Evolutionary conservation across 2,113 vertebrate species (phyloP).

Genomic region (Corydoras maculifer): DNA sequence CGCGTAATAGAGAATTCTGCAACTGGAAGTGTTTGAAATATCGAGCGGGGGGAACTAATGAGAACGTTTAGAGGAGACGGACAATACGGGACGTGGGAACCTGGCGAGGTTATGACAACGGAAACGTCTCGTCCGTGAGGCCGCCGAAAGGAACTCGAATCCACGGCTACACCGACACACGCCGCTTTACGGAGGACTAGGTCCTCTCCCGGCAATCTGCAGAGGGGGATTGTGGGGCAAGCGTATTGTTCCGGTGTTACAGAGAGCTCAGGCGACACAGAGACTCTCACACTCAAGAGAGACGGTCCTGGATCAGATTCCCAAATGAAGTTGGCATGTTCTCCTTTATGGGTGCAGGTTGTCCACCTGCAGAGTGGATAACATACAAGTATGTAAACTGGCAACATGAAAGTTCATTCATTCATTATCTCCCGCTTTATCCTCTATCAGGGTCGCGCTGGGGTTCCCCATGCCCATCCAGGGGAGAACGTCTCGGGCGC

Average conservation of each 20-base stretch:
- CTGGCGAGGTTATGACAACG: slow-evolving; percentile 27
- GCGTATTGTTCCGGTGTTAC: neutral
- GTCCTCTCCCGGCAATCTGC: neutral
- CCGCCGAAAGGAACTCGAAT: slow-evolving; percentile 1
- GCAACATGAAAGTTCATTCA: too few relatives aligned
- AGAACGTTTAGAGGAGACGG: slow-evolving; percentile 48
- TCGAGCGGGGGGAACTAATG: slow-evolving; percentile 61
- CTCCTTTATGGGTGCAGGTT: too few relatives aligned
- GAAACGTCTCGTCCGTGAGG: neutral
- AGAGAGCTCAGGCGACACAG: too few relatives aligned
- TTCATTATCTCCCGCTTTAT: too few relatives aligned
- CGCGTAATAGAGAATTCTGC: slow-evolving; percentile 68
- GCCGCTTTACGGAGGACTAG: slow-evolving; percentile 1
- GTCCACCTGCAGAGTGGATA: too few relatives aligned
- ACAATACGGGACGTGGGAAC: slow-evolving; percentile 10
- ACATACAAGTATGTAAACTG: too few relatives aligned
- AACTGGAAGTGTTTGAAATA: slow-evolving; percentile 69
- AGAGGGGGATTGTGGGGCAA: neutral
- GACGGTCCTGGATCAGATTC: too few relatives aligned
- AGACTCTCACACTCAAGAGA: too few relatives aligned
- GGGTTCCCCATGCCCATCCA: too few relatives aligned
- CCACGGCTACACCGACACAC: neutral
- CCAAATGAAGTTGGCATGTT: too few relatives aligned
- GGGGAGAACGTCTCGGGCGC: too few relatives aligned
- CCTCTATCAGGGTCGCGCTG: too few relatives aligned